A percentile compares a stretch with the other conserved stretches of the same genome.
phyloP scores from a whole-genome alignment of 2,113 vertebrate genomes.

The Polyodon spathula region DNA sequence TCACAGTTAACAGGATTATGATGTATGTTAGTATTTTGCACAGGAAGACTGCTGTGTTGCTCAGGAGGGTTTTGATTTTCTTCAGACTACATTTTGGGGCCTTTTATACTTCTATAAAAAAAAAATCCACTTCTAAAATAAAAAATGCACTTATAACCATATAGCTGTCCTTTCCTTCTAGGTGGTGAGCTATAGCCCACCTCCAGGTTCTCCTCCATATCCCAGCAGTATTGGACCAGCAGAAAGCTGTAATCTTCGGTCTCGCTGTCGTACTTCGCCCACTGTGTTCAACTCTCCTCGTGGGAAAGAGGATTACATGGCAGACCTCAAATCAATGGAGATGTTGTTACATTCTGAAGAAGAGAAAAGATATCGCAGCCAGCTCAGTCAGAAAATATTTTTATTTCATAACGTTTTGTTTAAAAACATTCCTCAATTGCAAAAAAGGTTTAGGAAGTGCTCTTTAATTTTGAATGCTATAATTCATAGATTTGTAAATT shows the following conservation, averaged over 20 bases:
- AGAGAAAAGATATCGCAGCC: constrained; percentile 81
- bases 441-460: too few relatives aligned
- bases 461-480: too few relatives aligned
- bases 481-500: too few relatives aligned
- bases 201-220: constrained; percentile 58
- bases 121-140: too few relatives aligned
- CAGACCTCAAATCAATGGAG: constrained; percentile 71
- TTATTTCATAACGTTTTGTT: constrained; percentile 7
- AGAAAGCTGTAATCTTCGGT: constrained; percentile 62
- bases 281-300: constrained; percentile 73
- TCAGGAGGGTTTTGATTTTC: too few relatives aligned
- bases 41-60: too few relatives aligned
- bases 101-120: too few relatives aligned
- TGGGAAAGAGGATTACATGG: constrained; percentile 81
- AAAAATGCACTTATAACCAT: too few relatives aligned
- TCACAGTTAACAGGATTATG: too few relatives aligned
- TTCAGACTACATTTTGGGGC: too few relatives aligned
- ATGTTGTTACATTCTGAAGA: constrained; percentile 75
- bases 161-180: constrained; percentile 26
- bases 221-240: constrained; percentile 58
- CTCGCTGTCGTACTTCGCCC: constrained; percentile 80
- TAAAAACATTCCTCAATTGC: too few relatives aligned
- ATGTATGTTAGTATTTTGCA: too few relatives aligned
- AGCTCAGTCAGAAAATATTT: constrained; percentile 58
- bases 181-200: constrained; percentile 66